Percentiles rank a stretch among this genome's conserved stretches.
Conservation (phyloP, 2,888 invertebrate species). For the Vesta saturnalis region DNA sequence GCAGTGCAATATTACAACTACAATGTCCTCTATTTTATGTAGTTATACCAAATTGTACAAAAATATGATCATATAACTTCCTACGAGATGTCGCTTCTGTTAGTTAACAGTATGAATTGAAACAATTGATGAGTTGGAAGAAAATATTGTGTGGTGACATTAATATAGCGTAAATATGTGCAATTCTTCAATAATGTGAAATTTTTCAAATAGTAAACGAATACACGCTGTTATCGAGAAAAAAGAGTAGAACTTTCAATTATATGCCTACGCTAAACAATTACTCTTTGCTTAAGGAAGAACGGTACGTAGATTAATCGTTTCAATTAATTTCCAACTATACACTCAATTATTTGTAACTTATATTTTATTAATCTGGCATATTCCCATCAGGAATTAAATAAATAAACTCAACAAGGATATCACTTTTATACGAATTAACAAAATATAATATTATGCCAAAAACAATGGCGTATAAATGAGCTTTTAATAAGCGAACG, state of each 20-base stretch:
- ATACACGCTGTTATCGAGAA: background rate
- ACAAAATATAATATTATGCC: background rate
- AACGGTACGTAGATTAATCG: conserved; percentile 8
- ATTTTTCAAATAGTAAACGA: background rate
- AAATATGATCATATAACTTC: no score
- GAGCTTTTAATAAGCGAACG: conserved; percentile 40
- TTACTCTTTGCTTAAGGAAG: conserved; percentile 6
- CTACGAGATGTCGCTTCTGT: background rate
- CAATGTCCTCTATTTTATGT: conserved; percentile 2
- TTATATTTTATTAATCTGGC: no score
- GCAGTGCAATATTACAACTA: conserved; percentile 5
- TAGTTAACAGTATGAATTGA: no score
- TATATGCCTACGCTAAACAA: background rate
- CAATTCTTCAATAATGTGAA: background rate
- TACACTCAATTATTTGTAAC: conserved; percentile 25
- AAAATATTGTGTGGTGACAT: no score
- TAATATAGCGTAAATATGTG: background rate
- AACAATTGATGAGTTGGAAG: no score
- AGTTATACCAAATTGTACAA: no score
- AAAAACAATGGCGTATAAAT: conserved; percentile 38
- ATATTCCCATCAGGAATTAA: no score
- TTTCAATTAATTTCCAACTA: conserved; percentile 24
- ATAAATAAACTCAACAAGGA: background rate
- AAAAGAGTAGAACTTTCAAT: conserved; percentile 4
- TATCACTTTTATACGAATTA: background rate